phyloP scores from a whole-genome alignment of 2,113 vertebrate genomes.

The Nycticorax nycticorax region DNA sequence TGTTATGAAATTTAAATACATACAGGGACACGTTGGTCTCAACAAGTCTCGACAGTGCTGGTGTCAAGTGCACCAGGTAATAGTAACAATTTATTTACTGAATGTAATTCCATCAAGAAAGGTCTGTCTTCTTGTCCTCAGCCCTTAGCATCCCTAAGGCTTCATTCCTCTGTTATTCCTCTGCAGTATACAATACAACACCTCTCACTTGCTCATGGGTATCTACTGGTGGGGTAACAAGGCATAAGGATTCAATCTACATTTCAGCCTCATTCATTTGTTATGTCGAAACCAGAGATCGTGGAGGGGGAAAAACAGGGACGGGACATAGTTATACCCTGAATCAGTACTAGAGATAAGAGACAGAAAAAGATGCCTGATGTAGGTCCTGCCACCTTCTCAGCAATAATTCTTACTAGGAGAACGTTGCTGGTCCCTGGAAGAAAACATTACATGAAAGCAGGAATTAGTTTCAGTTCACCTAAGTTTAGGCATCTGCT shows the following conservation, averaged over 20 bases:
- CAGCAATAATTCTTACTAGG: not conserved
- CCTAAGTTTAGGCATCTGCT: not conserved
- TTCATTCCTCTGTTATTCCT: not conserved
- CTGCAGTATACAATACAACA: not conserved
- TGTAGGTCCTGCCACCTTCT: not conserved
- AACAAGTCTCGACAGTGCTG: not conserved
- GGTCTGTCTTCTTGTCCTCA: not conserved
- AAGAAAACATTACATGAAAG: not conserved
- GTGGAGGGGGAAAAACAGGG: accelerated
- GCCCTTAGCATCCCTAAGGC: not conserved
- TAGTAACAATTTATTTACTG: not conserved
- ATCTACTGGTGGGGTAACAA: not conserved
- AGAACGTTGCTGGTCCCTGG: not conserved
- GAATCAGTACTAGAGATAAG: not conserved
- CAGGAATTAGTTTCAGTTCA: not conserved
- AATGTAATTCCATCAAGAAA: not conserved
- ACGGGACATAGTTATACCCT: not conserved
- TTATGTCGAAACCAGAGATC: not conserved
- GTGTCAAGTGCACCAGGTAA: not conserved
- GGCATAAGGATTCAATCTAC: not conserved
- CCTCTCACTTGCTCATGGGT: not conserved
- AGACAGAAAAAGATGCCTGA: not conserved
- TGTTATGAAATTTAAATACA: not conserved
- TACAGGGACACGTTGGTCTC: not conserved
- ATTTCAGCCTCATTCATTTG: not conserved